A percentile compares a stretch with the other conserved stretches of the same genome.
These are phyloP conservation scores for Dichetophora obliterata DNA, from an alignment of 2,888 invertebrate genomes.

Conservation along the genomic window DNA sequence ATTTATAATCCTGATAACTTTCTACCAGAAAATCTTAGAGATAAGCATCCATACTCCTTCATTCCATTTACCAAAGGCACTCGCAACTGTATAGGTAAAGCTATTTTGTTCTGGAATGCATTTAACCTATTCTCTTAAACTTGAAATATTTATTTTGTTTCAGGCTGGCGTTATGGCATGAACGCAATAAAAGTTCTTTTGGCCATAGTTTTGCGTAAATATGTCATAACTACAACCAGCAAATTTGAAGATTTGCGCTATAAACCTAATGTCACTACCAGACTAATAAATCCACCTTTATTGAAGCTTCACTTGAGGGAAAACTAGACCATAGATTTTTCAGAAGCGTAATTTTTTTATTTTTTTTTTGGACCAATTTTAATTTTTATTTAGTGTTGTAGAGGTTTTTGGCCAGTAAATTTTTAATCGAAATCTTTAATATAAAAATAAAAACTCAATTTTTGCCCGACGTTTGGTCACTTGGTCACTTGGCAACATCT, in stretches of 20 bases:
- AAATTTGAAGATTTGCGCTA: constrained; percentile 47
- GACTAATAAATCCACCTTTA: too few relatives aligned
- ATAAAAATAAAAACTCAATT: too few relatives aligned
- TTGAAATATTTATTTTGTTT: constrained; percentile 11
- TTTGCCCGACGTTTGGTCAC: too few relatives aligned
- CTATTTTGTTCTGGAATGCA: not conserved
- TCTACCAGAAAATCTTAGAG: constrained; percentile 48
- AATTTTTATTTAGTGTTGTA: too few relatives aligned
- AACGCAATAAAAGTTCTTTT: constrained; percentile 47
- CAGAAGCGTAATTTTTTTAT: too few relatives aligned
- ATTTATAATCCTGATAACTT: constrained; percentile 54
- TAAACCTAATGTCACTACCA: not conserved
- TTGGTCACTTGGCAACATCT: too few relatives aligned
- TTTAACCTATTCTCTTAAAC: not conserved
- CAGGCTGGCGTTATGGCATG: constrained; percentile 54
- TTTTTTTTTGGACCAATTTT: too few relatives aligned
- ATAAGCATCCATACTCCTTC: constrained; percentile 53
- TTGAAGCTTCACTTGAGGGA: too few relatives aligned
- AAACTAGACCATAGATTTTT: too few relatives aligned
- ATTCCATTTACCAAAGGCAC: constrained; percentile 58
- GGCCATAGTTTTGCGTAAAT: constrained; percentile 47
- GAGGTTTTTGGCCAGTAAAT: too few relatives aligned
- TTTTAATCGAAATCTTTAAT: too few relatives aligned
- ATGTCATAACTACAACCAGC: constrained; percentile 43
- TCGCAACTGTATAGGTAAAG: constrained; percentile 56